These are phyloP conservation scores for Cecidostiba fungosa DNA, from an alignment of 2,888 invertebrate species.

Conservation along the genomic window DNA sequence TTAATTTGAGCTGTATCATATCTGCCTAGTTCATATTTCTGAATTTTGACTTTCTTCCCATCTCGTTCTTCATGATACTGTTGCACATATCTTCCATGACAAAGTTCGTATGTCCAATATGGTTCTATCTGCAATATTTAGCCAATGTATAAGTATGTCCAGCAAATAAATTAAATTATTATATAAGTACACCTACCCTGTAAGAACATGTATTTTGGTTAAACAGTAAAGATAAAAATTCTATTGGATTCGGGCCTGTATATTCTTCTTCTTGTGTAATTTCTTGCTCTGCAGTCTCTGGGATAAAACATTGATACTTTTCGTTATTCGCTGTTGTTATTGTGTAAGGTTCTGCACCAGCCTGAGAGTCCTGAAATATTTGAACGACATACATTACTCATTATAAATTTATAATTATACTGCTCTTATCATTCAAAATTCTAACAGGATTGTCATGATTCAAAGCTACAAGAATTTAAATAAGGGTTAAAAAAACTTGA, in stretches of 20 bases:
- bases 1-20: constrained; percentile 86
- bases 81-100: constrained; percentile 94
- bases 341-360: constrained; percentile 83
- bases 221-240: constrained; percentile 89
- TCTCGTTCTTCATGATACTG: constrained; percentile 98
- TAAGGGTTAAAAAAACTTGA: too few relatives aligned
- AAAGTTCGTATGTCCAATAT: constrained; percentile 98
- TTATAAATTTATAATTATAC: constrained; percentile 8
- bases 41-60: constrained; percentile 90
- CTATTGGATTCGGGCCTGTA: constrained; percentile 88
- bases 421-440: neutral
- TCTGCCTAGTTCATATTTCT: constrained; percentile 92
- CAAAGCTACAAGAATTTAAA: neutral
- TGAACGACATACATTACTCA: neutral
- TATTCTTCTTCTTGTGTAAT: constrained; percentile 83
- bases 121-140: constrained; percentile 84
- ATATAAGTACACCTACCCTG: constrained; percentile 79
- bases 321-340: constrained; percentile 90
- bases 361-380: constrained; percentile 71
- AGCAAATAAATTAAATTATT: neutral
- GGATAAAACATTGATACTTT: constrained; percentile 91
- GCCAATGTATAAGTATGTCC: constrained; percentile 21
- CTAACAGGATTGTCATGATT: neutral
- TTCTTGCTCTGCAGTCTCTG: constrained; percentile 84
- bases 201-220: constrained; percentile 91